Conservation (phyloP, 1,140 invertebrate species). For the Drosophila watanabei region DNA sequence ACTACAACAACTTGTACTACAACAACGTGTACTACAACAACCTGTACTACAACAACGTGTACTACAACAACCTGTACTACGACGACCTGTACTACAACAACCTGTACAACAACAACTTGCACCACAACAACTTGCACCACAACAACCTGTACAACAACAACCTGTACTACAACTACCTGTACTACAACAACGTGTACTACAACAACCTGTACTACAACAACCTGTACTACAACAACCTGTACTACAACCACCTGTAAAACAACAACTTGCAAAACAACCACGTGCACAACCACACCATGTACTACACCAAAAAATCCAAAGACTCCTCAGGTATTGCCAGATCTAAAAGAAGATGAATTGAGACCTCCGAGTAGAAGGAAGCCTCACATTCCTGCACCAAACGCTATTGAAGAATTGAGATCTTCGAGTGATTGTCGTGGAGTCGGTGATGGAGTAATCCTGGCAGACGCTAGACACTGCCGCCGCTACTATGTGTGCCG, state of each 20-base stretch:
- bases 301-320: background rate
- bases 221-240: background rate
- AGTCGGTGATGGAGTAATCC: slow-evolving; percentile 38
- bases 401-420: slow-evolving; percentile 3
- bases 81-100: background rate
- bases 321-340: background rate
- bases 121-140: background rate
- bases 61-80: background rate
- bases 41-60: background rate
- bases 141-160: background rate
- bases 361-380: background rate
- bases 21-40: background rate
- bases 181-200: background rate
- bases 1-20: background rate
- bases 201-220: background rate
- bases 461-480: slow-evolving; percentile 47
- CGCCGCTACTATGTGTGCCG: slow-evolving; percentile 56
- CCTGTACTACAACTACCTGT: background rate
- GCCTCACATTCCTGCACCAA: background rate
- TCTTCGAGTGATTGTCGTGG: slow-evolving; percentile 42
- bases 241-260: background rate
- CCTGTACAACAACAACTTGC: background rate
- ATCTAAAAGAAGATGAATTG: background rate
- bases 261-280: background rate
- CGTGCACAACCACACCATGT: background rate